phyloP scores from a whole-genome alignment of 1,140 invertebrate species.

The Diachasmimorpha longicaudata region DNA sequence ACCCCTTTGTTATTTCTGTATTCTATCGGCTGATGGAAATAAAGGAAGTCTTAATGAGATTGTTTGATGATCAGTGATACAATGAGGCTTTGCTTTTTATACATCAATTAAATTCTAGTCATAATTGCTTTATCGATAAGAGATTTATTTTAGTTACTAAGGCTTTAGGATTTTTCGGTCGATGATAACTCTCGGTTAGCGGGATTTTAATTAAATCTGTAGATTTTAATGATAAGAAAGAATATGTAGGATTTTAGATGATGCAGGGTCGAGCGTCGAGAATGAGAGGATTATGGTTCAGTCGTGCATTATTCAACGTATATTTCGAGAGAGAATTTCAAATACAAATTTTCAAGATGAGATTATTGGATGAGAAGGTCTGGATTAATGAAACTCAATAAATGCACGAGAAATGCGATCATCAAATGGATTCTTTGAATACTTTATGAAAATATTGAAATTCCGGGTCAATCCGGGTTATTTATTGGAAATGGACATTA shows the following conservation, averaged over 20 bases:
- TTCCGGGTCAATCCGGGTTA: no score
- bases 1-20: background rate
- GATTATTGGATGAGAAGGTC: slow-evolving; percentile 2
- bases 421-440: background rate
- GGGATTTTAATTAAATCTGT: background rate
- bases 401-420: background rate
- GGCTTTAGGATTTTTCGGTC: background rate
- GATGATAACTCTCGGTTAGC: background rate
- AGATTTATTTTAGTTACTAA: background rate
- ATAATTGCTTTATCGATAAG: background rate
- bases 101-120: background rate
- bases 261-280: background rate
- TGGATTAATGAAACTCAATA: slow-evolving; percentile 34
- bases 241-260: background rate
- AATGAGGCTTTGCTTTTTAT: background rate
- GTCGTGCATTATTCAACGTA: background rate
- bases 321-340: background rate
- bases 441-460: no score
- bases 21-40: background rate
- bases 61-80: background rate
- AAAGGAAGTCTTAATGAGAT: background rate
- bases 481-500: no score
- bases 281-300: background rate
- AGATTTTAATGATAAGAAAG: background rate
- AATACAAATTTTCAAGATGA: no score